A percentile compares a stretch with the other conserved stretches of the same genome.
Evolutionary conservation across 2,113 vertebrate genomes (phyloP).

Genomic region (Alethe diademata): DNA sequence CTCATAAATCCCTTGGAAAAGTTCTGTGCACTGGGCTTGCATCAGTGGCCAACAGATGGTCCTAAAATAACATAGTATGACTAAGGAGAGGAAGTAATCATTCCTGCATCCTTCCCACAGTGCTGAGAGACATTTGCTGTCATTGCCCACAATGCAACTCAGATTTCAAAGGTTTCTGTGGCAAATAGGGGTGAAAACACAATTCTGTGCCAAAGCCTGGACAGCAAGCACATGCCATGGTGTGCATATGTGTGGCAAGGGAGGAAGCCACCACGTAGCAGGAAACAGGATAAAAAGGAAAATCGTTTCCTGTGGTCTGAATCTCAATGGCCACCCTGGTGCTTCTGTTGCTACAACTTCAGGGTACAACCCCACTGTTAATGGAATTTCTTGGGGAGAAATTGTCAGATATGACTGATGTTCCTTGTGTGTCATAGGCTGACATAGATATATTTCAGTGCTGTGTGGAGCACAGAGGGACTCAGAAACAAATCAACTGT

Average conservation of each 20-base stretch:
- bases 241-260: background rate
- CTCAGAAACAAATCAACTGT: background rate
- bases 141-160: background rate
- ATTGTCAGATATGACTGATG: background rate
- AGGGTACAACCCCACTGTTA: background rate
- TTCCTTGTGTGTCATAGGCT: background rate
- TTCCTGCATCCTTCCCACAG: background rate
- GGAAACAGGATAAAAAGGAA: background rate
- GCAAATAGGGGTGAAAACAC: background rate
- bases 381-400: background rate
- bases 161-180: background rate
- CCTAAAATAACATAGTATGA: constrained; percentile 9
- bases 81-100: background rate
- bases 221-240: background rate
- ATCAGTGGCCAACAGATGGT: background rate
- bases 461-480: background rate
- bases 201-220: background rate
- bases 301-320: background rate
- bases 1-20: background rate
- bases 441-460: background rate
- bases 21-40: background rate
- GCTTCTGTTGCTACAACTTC: background rate
- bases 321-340: background rate
- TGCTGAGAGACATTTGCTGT: background rate
- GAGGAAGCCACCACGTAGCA: background rate